phyloP scores from a whole-genome alignment of 1,140 invertebrate species.

The Pseudomyrmex pallidus region DNA sequence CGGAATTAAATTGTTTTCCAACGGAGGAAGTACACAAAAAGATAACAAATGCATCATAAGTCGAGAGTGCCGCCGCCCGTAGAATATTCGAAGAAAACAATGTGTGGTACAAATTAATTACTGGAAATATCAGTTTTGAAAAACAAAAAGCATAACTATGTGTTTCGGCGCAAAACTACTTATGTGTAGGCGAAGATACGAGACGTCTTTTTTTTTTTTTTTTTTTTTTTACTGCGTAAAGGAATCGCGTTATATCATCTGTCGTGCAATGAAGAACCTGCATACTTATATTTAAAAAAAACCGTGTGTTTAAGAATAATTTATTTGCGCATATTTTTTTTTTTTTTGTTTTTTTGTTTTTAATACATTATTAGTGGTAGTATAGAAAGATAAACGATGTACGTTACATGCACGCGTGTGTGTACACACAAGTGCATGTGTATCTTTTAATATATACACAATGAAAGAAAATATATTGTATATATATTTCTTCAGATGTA shows the following conservation, averaged over 20 bases:
- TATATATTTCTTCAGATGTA: too few relatives aligned
- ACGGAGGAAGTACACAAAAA: constrained; percentile 67
- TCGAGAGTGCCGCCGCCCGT: not conserved
- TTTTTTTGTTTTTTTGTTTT: constrained; percentile 5
- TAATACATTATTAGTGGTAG: constrained; percentile 55
- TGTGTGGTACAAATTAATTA: constrained; percentile 17
- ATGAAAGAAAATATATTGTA: too few relatives aligned
- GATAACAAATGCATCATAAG: constrained; percentile 65
- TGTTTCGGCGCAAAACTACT: too few relatives aligned
- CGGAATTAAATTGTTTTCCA: constrained; percentile 27
- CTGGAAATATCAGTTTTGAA: not conserved
- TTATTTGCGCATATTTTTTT: constrained; percentile 66
- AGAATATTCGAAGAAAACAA: not conserved
- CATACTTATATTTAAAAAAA: constrained; percentile 44
- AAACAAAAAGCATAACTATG: too few relatives aligned
- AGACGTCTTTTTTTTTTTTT: too few relatives aligned
- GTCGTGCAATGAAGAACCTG: constrained; percentile 65
- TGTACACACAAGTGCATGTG: too few relatives aligned
- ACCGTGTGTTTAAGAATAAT: constrained; percentile 72
- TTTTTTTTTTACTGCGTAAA: constrained; percentile 4
- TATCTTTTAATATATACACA: too few relatives aligned
- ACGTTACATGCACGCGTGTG: constrained; percentile 39
- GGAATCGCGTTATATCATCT: not conserved
- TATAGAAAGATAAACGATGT: constrained; percentile 65
- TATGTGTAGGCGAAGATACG: too few relatives aligned